phyloP scores from a whole-genome alignment of 1,140 invertebrate genomes.

The Pomacea maculata region DNA sequence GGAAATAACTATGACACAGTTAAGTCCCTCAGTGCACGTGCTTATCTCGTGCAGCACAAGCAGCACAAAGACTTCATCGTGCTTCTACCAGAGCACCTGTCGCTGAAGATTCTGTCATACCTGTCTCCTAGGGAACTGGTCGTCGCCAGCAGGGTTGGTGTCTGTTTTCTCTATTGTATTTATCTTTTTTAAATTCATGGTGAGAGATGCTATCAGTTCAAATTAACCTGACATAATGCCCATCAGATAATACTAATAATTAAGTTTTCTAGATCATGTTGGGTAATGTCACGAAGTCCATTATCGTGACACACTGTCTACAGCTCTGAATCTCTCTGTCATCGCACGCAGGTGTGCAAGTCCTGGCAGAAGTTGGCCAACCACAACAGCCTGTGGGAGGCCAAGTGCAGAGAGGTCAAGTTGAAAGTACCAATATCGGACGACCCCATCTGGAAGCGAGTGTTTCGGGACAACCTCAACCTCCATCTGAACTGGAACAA shows the following conservation, averaged over 20 bases:
- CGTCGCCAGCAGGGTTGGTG: constrained; percentile 45
- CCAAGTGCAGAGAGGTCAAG: constrained; percentile 51
- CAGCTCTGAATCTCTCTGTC: neutral
- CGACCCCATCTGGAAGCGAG: constrained; percentile 51
- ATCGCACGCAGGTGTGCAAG: constrained; percentile 48
- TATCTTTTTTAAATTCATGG: no score
- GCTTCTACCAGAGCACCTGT: constrained; percentile 52
- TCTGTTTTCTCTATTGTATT: neutral
- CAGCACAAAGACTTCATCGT: constrained; percentile 57
- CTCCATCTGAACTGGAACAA: constrained; percentile 53
- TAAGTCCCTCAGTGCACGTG: constrained; percentile 23
- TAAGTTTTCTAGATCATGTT: no score
- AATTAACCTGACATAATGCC: neutral
- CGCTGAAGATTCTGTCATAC: constrained; percentile 53
- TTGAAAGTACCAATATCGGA: constrained; percentile 45
- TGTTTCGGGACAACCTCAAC: constrained; percentile 53
- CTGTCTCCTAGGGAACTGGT: constrained; percentile 50
- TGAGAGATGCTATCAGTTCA: neutral
- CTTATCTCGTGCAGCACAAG: constrained; percentile 43
- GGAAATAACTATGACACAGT: no score
- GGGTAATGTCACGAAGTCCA: neutral
- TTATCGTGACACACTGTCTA: neutral
- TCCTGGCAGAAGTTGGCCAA: constrained; percentile 54
- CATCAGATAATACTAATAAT: no score
- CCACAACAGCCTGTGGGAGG: constrained; percentile 56